Conservation (phyloP, 2,797 vertebrate genomes). For the Myripristis murdjan region DNA sequence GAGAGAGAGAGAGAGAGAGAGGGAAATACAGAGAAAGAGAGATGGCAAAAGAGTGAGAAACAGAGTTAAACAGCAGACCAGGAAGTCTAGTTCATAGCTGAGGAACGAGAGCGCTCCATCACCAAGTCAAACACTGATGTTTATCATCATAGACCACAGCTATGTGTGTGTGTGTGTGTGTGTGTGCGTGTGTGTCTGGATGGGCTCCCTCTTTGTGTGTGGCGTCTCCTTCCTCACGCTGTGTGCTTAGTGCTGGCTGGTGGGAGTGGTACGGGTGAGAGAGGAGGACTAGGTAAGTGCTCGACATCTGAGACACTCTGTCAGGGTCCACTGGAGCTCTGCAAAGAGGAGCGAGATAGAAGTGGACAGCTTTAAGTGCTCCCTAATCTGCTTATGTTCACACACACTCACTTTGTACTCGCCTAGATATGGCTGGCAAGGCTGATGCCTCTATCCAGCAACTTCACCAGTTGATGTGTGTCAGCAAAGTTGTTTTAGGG, state of each 20-base stretch:
- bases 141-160: neutral
- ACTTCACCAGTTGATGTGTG: neutral
- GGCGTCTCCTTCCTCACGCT: constrained; percentile 27
- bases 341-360: neutral
- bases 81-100: neutral
- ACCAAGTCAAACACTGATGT: constrained; percentile 8
- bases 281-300: constrained; percentile 36
- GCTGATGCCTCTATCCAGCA: neutral
- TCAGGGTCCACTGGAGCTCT: constrained; percentile 22
- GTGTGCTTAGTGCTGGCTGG: constrained; percentile 39
- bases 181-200: too few relatives aligned
- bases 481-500: neutral
- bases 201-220: constrained; percentile 8
- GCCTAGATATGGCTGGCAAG: neutral
- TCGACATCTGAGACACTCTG: constrained; percentile 53
- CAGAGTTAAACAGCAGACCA: too few relatives aligned
- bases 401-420: constrained; percentile 12
- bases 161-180: constrained; percentile 14
- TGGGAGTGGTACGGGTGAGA: constrained; percentile 48
- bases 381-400: constrained; percentile 21
- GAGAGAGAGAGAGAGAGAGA: neutral
- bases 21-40: constrained; percentile 10
- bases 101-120: neutral
- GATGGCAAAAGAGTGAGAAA: too few relatives aligned
- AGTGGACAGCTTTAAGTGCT: constrained; percentile 4